Evolutionary conservation across 2,113 vertebrate species (phyloP).

Genomic region (Phalacrocorax pelagicus): DNA sequence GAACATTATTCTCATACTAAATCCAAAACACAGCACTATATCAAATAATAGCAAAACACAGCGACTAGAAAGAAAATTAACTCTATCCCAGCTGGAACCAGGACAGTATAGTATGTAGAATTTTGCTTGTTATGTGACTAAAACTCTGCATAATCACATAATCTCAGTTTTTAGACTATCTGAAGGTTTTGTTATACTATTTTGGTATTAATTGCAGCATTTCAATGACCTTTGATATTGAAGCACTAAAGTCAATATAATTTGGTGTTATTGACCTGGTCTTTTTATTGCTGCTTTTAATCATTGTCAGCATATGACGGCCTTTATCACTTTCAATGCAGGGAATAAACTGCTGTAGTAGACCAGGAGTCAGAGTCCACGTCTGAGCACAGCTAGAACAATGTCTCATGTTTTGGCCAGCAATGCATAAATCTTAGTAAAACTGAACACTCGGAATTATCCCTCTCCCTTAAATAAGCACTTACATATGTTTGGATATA

Average conservation of each 20-base stretch:
- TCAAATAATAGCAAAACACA: too few relatives aligned
- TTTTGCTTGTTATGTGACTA: not conserved
- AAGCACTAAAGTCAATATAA: not conserved
- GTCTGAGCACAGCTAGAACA: not conserved
- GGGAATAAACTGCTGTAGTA: not conserved
- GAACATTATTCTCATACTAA: too few relatives aligned
- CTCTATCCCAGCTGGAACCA: too few relatives aligned
- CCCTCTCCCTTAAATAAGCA: not conserved
- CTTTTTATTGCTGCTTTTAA: not conserved
- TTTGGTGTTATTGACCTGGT: not conserved
- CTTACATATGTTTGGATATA: not conserved
- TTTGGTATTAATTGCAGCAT: not conserved
- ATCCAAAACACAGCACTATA: too few relatives aligned
- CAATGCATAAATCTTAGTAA: not conserved
- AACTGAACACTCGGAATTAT: not conserved
- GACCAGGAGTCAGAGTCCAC: not conserved
- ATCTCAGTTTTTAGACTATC: not conserved
- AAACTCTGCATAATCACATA: not conserved
- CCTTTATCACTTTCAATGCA: not conserved
- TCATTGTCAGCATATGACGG: not conserved
- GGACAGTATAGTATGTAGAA: not conserved
- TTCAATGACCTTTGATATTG: not conserved
- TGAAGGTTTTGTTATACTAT: not conserved
- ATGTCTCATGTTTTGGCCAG: not conserved
- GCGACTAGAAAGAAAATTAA: too few relatives aligned